These are phyloP conservation scores for Volucella zonaria DNA, from an alignment of 2,888 invertebrate species.

Conservation along the genomic window DNA sequence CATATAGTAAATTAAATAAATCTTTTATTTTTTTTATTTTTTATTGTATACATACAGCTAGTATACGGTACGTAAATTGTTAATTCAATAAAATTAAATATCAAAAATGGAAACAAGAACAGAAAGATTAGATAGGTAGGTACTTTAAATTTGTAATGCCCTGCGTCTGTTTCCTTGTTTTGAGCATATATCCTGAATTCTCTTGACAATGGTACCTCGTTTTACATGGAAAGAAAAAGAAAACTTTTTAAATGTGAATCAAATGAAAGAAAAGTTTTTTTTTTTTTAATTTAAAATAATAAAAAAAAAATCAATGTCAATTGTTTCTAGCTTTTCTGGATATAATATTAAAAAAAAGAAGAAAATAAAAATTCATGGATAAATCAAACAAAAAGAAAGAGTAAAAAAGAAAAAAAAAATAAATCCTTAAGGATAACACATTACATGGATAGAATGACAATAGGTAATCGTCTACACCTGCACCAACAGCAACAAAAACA, in stretches of 20 bases:
- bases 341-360: neutral
- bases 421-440: conserved; percentile 53
- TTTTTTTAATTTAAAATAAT: conserved; percentile 1
- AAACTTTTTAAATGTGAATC: conserved; percentile 34
- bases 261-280: conserved; percentile 13
- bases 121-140: conserved; percentile 51
- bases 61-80: conserved; percentile 6
- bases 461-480: conserved; percentile 44
- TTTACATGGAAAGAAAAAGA: conserved; percentile 40
- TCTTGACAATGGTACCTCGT: conserved; percentile 10
- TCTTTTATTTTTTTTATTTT: conserved; percentile 37
- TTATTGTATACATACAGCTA: neutral
- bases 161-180: conserved; percentile 11
- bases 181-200: conserved; percentile 33
- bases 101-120: conserved; percentile 15
- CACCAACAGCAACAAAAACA: conserved; percentile 26
- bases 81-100: conserved; percentile 59
- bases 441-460: conserved; percentile 56
- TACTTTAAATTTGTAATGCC: conserved; percentile 32
- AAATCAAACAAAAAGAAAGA: conserved; percentile 35
- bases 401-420: conserved; percentile 24
- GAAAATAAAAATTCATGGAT: conserved; percentile 32
- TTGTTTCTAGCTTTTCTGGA: conserved; percentile 56
- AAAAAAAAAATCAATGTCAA: conserved; percentile 35
- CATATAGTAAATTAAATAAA: conserved; percentile 67